phyloP scores from a whole-genome alignment of 1,140 invertebrate genomes.

The Procambarus virginalis region DNA sequence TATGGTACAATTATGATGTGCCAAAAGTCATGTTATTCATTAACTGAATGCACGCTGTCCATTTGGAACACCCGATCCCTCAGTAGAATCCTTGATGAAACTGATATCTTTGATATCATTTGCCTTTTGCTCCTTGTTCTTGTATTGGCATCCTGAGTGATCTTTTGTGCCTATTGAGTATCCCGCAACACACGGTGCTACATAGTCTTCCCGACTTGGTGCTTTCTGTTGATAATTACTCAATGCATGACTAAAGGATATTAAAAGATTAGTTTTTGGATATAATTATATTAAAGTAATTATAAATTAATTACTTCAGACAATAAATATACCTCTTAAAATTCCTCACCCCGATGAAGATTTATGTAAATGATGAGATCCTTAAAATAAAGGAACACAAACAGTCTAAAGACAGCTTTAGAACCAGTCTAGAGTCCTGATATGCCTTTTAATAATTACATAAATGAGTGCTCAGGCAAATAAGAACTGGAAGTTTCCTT shows the following conservation, averaged over 20 bases:
- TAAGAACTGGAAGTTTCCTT: neutral
- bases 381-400: constrained; percentile 47
- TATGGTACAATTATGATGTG: too few relatives aligned
- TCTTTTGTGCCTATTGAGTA: too few relatives aligned
- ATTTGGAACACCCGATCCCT: too few relatives aligned
- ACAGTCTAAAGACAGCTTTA: neutral
- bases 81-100: too few relatives aligned
- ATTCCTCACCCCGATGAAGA: constrained; percentile 16
- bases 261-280: neutral
- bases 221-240: neutral
- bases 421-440: constrained; percentile 1
- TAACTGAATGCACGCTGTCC: too few relatives aligned
- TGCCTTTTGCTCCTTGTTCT: too few relatives aligned
- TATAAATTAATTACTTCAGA: constrained; percentile 28
- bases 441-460: neutral
- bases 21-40: too few relatives aligned
- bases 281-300: constrained; percentile 42
- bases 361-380: constrained; percentile 38
- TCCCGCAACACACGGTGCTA: too few relatives aligned
- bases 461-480: neutral
- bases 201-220: too few relatives aligned
- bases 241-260: neutral
- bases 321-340: constrained; percentile 18
- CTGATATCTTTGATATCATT: too few relatives aligned
- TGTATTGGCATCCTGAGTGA: too few relatives aligned